Base-by-base conservation (phyloP, 2,797 vertebrate species). In the Toxotes lorentzi region DNA sequence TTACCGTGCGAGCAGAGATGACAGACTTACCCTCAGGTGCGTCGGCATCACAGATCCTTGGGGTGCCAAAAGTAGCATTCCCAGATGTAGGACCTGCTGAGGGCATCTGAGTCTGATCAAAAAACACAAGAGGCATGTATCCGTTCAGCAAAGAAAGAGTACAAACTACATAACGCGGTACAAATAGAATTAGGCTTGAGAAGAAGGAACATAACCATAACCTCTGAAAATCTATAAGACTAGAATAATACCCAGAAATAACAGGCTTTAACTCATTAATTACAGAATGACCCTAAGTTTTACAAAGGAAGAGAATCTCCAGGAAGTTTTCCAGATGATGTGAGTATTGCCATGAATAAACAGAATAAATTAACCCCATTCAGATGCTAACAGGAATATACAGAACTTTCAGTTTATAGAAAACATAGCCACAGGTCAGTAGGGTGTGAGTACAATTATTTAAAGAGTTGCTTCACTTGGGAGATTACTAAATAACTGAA, bases 1-100 rank as follows among this genome's bases (percentile, higher is more conserved):
- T 83, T 34, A 74, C 70, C 57, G 63, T 68, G 68, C 59, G n/a
- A 61, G 68, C 70, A 69, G 69, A 67, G 69, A 82, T 71, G 79
- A 79, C 68, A 82, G 68, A 89, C 95, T 95, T 94, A 99, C 98
- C 97, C 96, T 96, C 92, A 70, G 98, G 97, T 65, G 98, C 98
- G 60, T 97, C 95, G 27, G 97, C 97, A 88, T 97, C 97, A 92
- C 98, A 99, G 84, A 93, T 96, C 92, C 94, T 97, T 23, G 95
- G 92, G 70, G 93, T 90, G 82, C 83, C 87, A 23, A 86, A 70
- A 59, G 96, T 96, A 63, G 88, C 74, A 91, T 97, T 98, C 73
- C 88, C 90, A 83, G 91, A 82, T 32, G 88, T 82, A 32, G 87
- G 91, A 87, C 90, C 76, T 45, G 78, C 80, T 77, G 85, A 65